Conservation (phyloP, 2,888 invertebrate species). For the Dione juno region DNA sequence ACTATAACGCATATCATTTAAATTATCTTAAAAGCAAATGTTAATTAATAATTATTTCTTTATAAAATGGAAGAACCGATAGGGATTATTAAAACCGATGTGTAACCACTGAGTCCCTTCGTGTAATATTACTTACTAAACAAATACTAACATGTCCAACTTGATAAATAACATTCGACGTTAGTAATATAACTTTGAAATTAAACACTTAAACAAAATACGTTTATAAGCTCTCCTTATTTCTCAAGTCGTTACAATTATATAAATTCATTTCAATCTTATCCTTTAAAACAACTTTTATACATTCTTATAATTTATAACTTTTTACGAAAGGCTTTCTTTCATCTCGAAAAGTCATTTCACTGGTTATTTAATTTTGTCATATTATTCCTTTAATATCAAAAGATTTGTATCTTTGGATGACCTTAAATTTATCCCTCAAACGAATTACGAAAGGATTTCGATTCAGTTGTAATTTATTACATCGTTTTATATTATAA, state of each 20-base stretch:
- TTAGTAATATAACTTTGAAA: not conserved
- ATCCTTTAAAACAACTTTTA: slow-evolving; percentile 24
- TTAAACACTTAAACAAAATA: not conserved
- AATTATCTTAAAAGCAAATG: not conserved
- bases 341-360: slow-evolving; percentile 51
- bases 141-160: slow-evolving; percentile 8
- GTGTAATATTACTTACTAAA: slow-evolving; percentile 14
- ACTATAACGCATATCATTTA: too few species aligned
- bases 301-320: slow-evolving; percentile 61
- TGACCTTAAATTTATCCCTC: slow-evolving; percentile 19
- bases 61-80: not conserved
- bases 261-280: slow-evolving; percentile 3
- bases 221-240: not conserved
- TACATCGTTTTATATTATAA: not conserved
- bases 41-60: not conserved
- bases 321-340: slow-evolving; percentile 53
- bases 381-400: slow-evolving; percentile 50
- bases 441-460: slow-evolving; percentile 24
- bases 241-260: not conserved
- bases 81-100: slow-evolving; percentile 4
- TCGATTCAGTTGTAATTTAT: slow-evolving; percentile 19
- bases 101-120: slow-evolving; percentile 5
- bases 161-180: not conserved
- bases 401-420: slow-evolving; percentile 44
- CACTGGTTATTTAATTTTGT: slow-evolving; percentile 52